Evolutionary conservation across 1,140 invertebrate genomes (phyloP), one percentile per base, ranked within the genome.

Genomic region (Aphidius gifuensis): DNA sequence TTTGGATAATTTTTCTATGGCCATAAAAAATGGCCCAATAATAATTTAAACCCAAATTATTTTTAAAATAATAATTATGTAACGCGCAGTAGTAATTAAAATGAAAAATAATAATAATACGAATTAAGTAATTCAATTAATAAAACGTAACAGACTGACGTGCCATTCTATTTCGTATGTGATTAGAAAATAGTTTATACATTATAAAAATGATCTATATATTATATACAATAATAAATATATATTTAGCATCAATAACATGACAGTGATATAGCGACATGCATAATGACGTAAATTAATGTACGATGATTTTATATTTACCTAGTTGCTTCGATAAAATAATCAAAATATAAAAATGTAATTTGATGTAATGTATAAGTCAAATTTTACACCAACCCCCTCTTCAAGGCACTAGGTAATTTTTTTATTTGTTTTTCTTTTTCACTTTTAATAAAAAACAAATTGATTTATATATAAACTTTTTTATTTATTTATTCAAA

Each of bases 61-160:
- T 47, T 66, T 50, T 62, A 65, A 38, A 70, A 62, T 61, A 68
- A 58, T 67, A 63, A 72, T 71, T 71, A 64, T 72, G 58, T 66
- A 74, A 68, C 67, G 69, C 68, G 66, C 69, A 70, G 68, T 74
- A 79, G 70, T 77, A 77, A 32, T 77, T 77, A 78, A 77, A 53
- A 73, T 57, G 58, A 73, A 77, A 73, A 72, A 69, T 73, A 32
- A 16, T 16, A 32, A 32, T 32, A 32, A 3, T 3, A 73, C 68
- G 44, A 69, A 77, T 68, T 73, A 74, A 73, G 64, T 74, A 67
- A 69, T 68, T 70, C 75, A 75, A 76, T 68, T 77, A 72, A 74
- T 74, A 72, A 76, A 76, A 72, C 71, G 61, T 73, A 77, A 78
- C 76, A 80, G 79, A 80, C 79, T 79, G 79, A 80, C 72, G 77